A percentile compares a stretch with the other conserved stretches of the same genome.
Evolutionary conservation across 2,113 vertebrate species (phyloP).

Genomic region (Phrynosoma platyrhinos): DNA sequence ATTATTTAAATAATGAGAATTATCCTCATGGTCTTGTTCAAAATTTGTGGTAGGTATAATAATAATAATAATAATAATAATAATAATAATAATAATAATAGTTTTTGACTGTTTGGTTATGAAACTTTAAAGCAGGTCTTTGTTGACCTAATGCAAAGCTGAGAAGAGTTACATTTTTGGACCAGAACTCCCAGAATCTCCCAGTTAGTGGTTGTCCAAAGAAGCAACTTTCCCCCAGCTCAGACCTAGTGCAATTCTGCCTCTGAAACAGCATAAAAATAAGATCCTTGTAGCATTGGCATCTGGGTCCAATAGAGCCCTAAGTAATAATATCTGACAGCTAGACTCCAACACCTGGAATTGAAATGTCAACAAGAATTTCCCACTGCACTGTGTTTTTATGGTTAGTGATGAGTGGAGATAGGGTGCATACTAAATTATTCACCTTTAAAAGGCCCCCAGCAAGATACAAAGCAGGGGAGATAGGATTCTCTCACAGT

Average conservation of each 20-base stretch:
- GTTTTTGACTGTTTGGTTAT: not conserved
- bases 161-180: not conserved
- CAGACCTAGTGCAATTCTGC: not conserved
- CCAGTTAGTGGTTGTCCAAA: not conserved
- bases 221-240: not conserved
- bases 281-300: not conserved
- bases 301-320: not conserved
- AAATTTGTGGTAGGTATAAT: not conserved
- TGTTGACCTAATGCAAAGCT: not conserved
- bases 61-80: not conserved
- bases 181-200: not conserved
- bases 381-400: accelerated
- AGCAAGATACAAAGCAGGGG: accelerated
- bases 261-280: not conserved
- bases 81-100: not conserved
- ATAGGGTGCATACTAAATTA: not conserved
- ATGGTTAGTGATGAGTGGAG: not conserved
- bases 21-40: not conserved
- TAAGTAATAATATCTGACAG: not conserved
- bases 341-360: not conserved
- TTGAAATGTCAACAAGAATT: not conserved
- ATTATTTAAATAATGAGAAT: not conserved
- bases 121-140: not conserved
- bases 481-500: not conserved
- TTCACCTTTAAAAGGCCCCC: slow-evolving; percentile 11